Conservation (phyloP, 2,888 invertebrate genomes). For the Amphipyra tragopoginis region DNA sequence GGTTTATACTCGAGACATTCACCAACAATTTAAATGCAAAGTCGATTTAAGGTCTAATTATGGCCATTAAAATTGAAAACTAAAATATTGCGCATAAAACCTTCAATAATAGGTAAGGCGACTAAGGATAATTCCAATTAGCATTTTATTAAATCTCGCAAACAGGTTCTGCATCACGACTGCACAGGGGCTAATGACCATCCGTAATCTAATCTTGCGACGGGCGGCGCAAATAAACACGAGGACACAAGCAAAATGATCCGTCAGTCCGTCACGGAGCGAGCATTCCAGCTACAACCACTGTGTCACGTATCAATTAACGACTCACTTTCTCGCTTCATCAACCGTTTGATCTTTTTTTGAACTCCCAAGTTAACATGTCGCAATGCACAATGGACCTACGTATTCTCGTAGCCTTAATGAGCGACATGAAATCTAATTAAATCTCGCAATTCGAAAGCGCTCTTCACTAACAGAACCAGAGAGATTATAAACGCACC, state of each 20-base stretch:
- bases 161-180: slow-evolving; percentile 75
- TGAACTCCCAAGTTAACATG: slow-evolving; percentile 13
- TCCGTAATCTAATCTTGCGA: slow-evolving; percentile 82
- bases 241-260: slow-evolving; percentile 65
- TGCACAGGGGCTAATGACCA: slow-evolving; percentile 81
- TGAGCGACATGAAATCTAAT: slow-evolving; percentile 9
- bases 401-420: not conserved
- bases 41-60: slow-evolving; percentile 14
- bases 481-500: slow-evolving; percentile 10
- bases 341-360: slow-evolving; percentile 35
- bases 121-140: slow-evolving; percentile 58
- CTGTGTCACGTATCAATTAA: slow-evolving; percentile 52
- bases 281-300: slow-evolving; percentile 52
- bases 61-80: slow-evolving; percentile 9
- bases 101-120: slow-evolving; percentile 38
- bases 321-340: slow-evolving; percentile 46
- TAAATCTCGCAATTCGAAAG: slow-evolving; percentile 21
- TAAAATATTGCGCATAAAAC: slow-evolving; percentile 12
- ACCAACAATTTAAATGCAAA: not conserved
- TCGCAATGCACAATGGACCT: slow-evolving; percentile 23
- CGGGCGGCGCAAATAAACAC: slow-evolving; percentile 66
- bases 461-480: slow-evolving; percentile 6
- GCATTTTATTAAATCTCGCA: slow-evolving; percentile 68
- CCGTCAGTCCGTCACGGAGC: slow-evolving; percentile 49
- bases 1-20: not conserved